Base-by-base conservation (phyloP, 1,140 invertebrate species). In the Ctenoplectra terminalis region DNA sequence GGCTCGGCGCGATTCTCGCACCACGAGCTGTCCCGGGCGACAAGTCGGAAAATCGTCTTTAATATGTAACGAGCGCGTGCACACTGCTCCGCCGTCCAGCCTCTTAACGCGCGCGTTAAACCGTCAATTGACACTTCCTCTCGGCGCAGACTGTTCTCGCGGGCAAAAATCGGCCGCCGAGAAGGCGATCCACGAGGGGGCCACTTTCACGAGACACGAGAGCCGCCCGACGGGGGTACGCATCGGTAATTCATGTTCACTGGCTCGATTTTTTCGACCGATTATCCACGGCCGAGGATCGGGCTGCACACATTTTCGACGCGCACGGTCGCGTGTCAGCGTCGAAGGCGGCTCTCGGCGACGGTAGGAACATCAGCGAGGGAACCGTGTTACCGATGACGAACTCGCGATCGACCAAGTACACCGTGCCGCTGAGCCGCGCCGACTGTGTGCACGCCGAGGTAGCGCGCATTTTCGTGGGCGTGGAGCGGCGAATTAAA, bases 391-490 rank as follows among this genome's bases (percentile, higher is more conserved):
- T 34, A 23, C 17, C 58, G 54, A 60, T 15, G 58, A n/a, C 29
- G 56, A 26, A 29, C 2, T 23, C 29, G 2, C 48, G 17, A 26
- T 52, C 58, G 74, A n/a, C 29, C 60, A 84, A n/a, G 85, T 26
- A 43, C 31, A 75, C 80, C 15, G 86, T 67, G 75, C 72, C 75
- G 54, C 73, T 34, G 76, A 81, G n/a, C 50, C 61, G 56, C 48
- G 56, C 40, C 78, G 82, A 86, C 75, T 86, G 80, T 34, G 40
- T 40, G 64, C 69, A 69, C 75, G 82, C 20, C 54, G 75, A 69
- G 72, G 81, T 86, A 54, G 70, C 77, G 82, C 67, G 77, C 88
- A 88, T 90, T 82, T 87, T 90, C 80, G 83, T 85, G 58, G 84
- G 78, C 82, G 86, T 82, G 52, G 71, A 71, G 56, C 56, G 74